Evolutionary conservation across 1,140 invertebrate species (phyloP).

Genomic region (Pogonognathellus flavescens): DNA sequence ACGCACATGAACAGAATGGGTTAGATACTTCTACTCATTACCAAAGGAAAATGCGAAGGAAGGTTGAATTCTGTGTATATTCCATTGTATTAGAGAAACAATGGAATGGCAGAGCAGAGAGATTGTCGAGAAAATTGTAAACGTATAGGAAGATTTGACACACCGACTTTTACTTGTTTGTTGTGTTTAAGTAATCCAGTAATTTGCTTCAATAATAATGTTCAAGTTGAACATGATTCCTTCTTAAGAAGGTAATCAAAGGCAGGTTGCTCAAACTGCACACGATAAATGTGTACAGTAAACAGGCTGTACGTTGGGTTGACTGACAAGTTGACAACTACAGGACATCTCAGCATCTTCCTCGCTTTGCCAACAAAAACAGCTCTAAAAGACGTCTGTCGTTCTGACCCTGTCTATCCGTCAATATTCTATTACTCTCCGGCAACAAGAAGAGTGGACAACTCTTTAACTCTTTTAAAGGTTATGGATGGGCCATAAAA

Average conservation of each 20-base stretch:
- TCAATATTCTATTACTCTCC: conserved; percentile 10
- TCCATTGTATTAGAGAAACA: conserved; percentile 14
- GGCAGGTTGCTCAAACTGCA: neutral
- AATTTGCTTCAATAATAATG: conserved; percentile 49
- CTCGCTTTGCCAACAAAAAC: conserved; percentile 15
- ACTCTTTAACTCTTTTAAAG: conserved; percentile 15
- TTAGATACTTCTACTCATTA: neutral
- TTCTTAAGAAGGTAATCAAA: conserved; percentile 43
- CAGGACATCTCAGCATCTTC: conserved; percentile 38
- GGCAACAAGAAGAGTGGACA: neutral
- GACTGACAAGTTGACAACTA: conserved; percentile 48
- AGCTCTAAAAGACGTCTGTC: neutral
- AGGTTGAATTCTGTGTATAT: neutral
- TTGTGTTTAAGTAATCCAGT: conserved; percentile 42
- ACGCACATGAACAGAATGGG: neutral
- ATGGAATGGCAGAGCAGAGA: neutral
- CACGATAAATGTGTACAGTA: too few relatives aligned
- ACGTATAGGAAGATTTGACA: neutral
- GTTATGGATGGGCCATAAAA: conserved; percentile 42
- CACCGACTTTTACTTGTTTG: conserved; percentile 37
- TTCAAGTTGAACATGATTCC: conserved; percentile 43
- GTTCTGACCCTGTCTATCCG: neutral
- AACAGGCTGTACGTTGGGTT: neutral
- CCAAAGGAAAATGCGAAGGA: conserved; percentile 23
- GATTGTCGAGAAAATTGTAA: neutral